Percentiles rank a stretch among this genome's conserved stretches.
phyloP scores from a whole-genome alignment of 2,113 vertebrate species.

The Rattus rattus region DNA sequence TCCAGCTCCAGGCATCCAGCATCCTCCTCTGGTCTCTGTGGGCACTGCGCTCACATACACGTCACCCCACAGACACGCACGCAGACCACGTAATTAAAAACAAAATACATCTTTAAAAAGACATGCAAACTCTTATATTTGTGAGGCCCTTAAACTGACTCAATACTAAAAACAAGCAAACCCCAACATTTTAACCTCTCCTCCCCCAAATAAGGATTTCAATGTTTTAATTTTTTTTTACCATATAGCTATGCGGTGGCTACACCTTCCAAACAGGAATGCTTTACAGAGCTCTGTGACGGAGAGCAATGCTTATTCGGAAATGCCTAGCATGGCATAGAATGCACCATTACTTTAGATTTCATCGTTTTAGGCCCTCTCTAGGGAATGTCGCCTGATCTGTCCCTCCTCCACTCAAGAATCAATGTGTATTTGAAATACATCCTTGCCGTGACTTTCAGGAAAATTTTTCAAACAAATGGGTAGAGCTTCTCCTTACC shows the following conservation, averaged over 20 bases:
- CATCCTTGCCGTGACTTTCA: not conserved
- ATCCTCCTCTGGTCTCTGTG: not conserved
- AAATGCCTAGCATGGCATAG: not conserved
- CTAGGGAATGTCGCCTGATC: not conserved
- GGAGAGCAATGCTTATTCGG: not conserved
- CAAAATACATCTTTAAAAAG: not conserved
- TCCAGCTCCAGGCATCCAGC: not conserved
- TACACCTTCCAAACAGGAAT: not conserved
- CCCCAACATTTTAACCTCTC: not conserved
- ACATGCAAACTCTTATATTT: not conserved
- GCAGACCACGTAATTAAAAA: not conserved
- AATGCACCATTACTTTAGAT: not conserved
- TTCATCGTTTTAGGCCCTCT: not conserved
- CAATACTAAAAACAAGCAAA: not conserved
- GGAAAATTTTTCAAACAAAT: constrained; percentile 24
- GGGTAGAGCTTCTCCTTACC: constrained; percentile 86
- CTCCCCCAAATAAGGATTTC: not conserved
- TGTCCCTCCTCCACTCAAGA: not conserved
- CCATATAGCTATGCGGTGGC: not conserved
- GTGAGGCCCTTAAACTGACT: not conserved
- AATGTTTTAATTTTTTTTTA: constrained; percentile 6
- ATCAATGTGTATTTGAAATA: not conserved
- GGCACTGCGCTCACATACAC: not conserved
- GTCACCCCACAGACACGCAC: not conserved
- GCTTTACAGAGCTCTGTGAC: not conserved